Conservation (phyloP, 92 coral and sea anemone genomes). For the Zoanthus sociatus region DNA sequence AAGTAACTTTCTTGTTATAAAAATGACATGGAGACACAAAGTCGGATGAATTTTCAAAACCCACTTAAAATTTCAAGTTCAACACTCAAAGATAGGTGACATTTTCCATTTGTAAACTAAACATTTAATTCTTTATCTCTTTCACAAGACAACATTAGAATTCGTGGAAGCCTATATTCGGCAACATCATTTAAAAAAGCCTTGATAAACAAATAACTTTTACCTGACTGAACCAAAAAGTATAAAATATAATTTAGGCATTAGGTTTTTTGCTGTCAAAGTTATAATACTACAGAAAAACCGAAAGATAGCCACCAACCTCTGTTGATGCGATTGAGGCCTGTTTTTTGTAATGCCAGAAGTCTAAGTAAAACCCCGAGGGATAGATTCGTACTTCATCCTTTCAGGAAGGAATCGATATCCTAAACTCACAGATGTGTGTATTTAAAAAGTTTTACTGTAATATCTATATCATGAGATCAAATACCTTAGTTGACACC, state of each 20-base stretch:
- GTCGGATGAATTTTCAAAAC: neutral
- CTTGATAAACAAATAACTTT: neutral
- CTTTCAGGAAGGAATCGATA: conserved; percentile 51
- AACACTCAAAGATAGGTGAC: conserved; percentile 24
- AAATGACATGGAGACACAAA: neutral
- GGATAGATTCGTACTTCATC: conserved; percentile 24
- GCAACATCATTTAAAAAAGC: neutral
- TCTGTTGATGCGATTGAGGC: neutral
- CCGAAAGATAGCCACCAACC: conserved; percentile 14
- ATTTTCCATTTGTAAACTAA: conserved; percentile 7
- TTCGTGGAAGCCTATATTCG: neutral
- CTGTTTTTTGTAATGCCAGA: neutral
- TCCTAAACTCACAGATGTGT: conserved; percentile 25
- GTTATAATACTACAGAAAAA: neutral
- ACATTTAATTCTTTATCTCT: conserved; percentile 4
- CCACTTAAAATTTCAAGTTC: conserved; percentile 19
- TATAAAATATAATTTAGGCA: neutral
- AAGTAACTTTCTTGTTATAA: neutral
- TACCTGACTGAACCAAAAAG: neutral
- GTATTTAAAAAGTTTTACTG: conserved; percentile 14
- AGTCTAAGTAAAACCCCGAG: conserved; percentile 23
- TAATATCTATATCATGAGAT: conserved; percentile 28
- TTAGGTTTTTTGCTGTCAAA: neutral
- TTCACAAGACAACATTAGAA: conserved; percentile 21
- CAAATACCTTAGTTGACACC: conserved; percentile 44